Conservation (phyloP, 2,888 invertebrate species). For the Tetheella fluctuosa region DNA sequence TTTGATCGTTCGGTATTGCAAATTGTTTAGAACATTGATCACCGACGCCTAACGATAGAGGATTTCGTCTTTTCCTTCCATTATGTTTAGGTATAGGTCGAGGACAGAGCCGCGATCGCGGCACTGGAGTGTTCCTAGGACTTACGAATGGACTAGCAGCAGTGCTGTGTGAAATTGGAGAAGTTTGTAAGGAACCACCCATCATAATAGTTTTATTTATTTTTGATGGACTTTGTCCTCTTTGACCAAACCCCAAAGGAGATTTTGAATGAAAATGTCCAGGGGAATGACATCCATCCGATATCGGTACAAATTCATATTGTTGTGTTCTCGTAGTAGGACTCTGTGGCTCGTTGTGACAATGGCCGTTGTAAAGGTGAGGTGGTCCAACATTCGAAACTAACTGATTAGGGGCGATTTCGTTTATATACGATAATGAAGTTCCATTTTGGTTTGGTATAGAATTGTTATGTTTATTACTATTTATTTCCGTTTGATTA, state of each 20-base stretch:
- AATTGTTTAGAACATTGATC: constrained; percentile 68
- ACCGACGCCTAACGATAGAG: constrained; percentile 60
- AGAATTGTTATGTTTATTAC: constrained; percentile 49
- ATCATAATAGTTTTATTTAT: constrained; percentile 62
- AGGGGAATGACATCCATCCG: constrained; percentile 89
- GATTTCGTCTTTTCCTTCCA: constrained; percentile 67
- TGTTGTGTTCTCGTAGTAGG: constrained; percentile 91
- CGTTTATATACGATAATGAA: constrained; percentile 49
- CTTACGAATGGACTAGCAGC: constrained; percentile 93
- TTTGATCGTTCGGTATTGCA: constrained; percentile 77
- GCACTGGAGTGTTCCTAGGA: constrained; percentile 90
- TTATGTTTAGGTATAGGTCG: constrained; percentile 77
- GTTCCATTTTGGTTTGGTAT: constrained; percentile 60
- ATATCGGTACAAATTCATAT: constrained; percentile 94
- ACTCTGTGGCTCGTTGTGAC: constrained; percentile 86
- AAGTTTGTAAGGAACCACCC: constrained; percentile 75
- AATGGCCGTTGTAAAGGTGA: constrained; percentile 68
- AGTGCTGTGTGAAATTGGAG: constrained; percentile 85
- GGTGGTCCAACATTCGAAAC: constrained; percentile 47
- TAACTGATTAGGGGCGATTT: constrained; percentile 48
- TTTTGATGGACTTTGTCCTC: constrained; percentile 71
- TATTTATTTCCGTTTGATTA: constrained; percentile 44
- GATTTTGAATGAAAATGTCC: constrained; percentile 75
- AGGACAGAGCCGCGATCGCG: constrained; percentile 85
- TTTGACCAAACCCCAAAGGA: constrained; percentile 67